A percentile compares a stretch with the other conserved stretches of the same genome.
phyloP scores from a whole-genome alignment of 2,888 invertebrate species.

The Epiblema foenella region DNA sequence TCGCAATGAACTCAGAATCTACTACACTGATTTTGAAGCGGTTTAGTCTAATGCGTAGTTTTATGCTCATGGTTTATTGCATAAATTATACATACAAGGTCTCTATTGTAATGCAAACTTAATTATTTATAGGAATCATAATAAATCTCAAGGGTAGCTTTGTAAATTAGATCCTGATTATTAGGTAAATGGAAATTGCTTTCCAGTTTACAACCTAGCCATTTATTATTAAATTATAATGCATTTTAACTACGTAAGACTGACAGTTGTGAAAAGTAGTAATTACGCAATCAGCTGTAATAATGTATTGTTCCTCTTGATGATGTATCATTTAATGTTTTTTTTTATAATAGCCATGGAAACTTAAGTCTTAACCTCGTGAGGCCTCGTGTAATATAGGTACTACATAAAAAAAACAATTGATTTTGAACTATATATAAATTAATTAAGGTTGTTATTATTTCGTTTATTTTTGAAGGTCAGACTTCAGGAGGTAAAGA shows the following conservation, averaged over 20 bases:
- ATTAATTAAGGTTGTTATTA: no score
- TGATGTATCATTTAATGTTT: not conserved
- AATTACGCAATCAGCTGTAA: not conserved
- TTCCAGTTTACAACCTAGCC: not conserved
- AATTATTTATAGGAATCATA: no score
- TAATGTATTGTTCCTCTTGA: not conserved
- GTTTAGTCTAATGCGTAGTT: not conserved
- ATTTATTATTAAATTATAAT: no score
- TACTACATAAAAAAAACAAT: no score
- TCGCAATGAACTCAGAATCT: not conserved
- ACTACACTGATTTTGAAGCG: not conserved
- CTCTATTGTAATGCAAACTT: not conserved
- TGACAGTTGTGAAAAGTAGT: not conserved
- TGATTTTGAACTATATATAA: no score
- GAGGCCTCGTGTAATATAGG: no score
- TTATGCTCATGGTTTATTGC: slow-evolving; percentile 1
- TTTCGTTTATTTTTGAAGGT: no score
- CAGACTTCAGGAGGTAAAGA: no score
- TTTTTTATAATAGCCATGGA: not conserved
- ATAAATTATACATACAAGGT: not conserved
- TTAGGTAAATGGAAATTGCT: not conserved
- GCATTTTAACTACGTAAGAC: not conserved
- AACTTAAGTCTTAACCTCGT: no score
- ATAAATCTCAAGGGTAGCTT: not conserved
- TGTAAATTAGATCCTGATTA: not conserved